Evolutionary conservation across 1,140 invertebrate genomes (phyloP), one percentile per base, ranked within the genome.

Genomic region (Musca vetustissima): DNA sequence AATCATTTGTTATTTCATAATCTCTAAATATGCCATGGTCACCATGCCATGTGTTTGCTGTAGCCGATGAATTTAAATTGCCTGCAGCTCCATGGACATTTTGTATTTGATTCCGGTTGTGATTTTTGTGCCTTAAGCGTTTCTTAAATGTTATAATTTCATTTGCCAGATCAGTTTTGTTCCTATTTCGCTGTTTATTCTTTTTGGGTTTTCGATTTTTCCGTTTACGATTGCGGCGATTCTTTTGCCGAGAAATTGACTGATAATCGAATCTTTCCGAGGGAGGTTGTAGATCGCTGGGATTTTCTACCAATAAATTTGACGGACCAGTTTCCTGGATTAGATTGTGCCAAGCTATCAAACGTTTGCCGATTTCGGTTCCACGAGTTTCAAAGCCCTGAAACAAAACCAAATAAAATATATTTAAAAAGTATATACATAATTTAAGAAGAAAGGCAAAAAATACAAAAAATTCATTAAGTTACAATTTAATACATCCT

Each of bases 331-430:
- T 90, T 73, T 91, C 89, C 75, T 93, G 89, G 55, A 91, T 84
- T 49, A 96, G 87, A 85, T 95, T 95, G 76, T 91, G 85, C 92
- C 93, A 96, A 22, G 94, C 88, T 65, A 90, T 90, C 66, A 93
- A 82, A 61, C 93, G 86, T 76, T 92, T 86, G 17, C 92, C 88
- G 75, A 96, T 85, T 53, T 85, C 83, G 13, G 94, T 96, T 17
- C 93, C 93, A 73, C 94, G 86, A n/a, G 93, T 91, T 83, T 96
- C 93, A 84, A 97, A 97, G 11, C 95, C 95, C 75, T 80, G 61
- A 25, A 75, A 15, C 7, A 21, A 1, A 52, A 36, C 11, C n/a
- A 43, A 49, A 57, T 6, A 13, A 43, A 28, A 28, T 8, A 28
- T 28, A 4, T 7, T 49, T n/a, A n/a, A n/a, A 49, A 21, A 52